Evolutionary conservation across 2,113 vertebrate genomes (phyloP), one percentile per base, ranked within the genome.

Genomic region (Dromas ardeola): DNA sequence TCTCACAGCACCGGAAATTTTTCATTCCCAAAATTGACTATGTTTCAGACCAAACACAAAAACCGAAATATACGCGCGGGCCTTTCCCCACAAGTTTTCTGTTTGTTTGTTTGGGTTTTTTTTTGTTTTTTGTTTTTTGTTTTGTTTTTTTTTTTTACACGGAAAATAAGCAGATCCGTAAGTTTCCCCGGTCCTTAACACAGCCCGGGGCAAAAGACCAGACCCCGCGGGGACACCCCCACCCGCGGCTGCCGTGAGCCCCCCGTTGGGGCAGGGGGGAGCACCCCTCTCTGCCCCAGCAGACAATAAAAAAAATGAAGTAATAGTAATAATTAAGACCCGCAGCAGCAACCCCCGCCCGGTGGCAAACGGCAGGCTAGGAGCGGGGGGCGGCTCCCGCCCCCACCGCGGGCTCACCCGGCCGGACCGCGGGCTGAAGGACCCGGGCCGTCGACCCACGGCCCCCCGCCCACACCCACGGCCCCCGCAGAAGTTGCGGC

Each of bases 161-260:
- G 11, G 22, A 30, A 25, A 63, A 15, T 4, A 11, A 14, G 30
- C 67, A 13, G 13, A 23, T 62, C 72, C 5, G 4, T 0, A 59
- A 81, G 73, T 43, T 53, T 27, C 62, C 13, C 40, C 21, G 9
- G 21, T 32, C 17, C 0, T 25, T 0, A 2, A 21, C 11, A 4
- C 56, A 9, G 47, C 66, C 38, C 16, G 20, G 49, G 30, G 56
- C 2, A 38, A 25, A 16, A 7, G 74, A n/a, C 69, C 20, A 53
- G 78, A 36, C 70, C 77, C 52, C 4, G 23, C 56, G 55, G 55
- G 83, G 69, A 43, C 77, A 6, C 4, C 43, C 6, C 36, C 47
- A 3, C 45, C 34, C 52, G n/a, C 26, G 18, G 13, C 63, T 4
- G 52, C 13, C 23, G 3, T 1, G 43, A 26, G 62, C 34, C 36